These are phyloP conservation scores for Jordanella pulchra DNA, from an alignment of 2,797 vertebrate species.

Conservation along the genomic window DNA sequence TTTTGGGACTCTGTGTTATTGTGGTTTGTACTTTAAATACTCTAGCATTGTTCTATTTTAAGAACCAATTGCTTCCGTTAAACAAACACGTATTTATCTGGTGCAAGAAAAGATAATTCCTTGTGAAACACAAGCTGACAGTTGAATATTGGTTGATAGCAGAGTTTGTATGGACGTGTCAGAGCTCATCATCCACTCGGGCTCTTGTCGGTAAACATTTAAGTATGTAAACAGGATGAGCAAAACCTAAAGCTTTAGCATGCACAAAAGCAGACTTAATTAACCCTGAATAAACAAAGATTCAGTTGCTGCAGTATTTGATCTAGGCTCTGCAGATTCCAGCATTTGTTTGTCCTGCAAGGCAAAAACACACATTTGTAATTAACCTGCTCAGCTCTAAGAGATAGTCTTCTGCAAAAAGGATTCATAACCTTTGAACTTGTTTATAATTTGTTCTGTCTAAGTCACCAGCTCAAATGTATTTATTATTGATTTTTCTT, in stretches of 20 bases:
- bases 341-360: constrained; percentile 48
- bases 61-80: not conserved
- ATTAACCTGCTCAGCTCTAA: constrained; percentile 10
- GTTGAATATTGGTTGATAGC: not conserved
- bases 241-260: constrained; percentile 42
- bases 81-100: not conserved
- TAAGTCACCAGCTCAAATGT: no score
- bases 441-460: not conserved
- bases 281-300: constrained; percentile 59
- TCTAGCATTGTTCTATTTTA: not conserved
- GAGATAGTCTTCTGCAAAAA: constrained; percentile 1
- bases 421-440: not conserved
- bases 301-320: constrained; percentile 51
- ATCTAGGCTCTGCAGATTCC: constrained; percentile 26
- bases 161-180: constrained; percentile 12
- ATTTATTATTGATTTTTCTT: not conserved
- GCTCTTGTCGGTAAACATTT: constrained; percentile 24
- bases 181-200: constrained; percentile 13
- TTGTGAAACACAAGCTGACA: not conserved
- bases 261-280: constrained; percentile 52
- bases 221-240: constrained; percentile 42
- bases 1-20: not conserved
- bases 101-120: not conserved
- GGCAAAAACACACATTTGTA: constrained; percentile 32
- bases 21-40: not conserved